Percentiles rank a stretch among this genome's conserved stretches.
Evolutionary conservation across 2,113 vertebrate genomes (phyloP).

Genomic region (Archilochus colubris): DNA sequence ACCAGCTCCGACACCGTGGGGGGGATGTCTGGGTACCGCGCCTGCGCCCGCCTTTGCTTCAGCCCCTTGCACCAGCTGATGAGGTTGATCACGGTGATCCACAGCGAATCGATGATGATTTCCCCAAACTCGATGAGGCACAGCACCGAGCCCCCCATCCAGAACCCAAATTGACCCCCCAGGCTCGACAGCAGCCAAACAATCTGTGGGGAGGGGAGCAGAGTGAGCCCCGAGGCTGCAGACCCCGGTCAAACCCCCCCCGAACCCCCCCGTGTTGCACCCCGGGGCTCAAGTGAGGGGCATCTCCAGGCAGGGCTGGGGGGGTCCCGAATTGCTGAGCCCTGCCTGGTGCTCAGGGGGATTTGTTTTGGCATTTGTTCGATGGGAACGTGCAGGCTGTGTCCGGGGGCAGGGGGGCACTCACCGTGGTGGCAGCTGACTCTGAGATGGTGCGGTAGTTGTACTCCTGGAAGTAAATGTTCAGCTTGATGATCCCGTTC

Average conservation of each 20-base stretch:
- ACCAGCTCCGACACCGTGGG: constrained; percentile 75
- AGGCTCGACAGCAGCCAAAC: constrained; percentile 84
- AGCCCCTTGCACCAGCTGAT: constrained; percentile 65
- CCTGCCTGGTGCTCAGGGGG: fast-evolving
- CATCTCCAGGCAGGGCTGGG: background rate
- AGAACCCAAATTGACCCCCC: constrained; percentile 84
- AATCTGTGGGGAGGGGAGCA: constrained; percentile 41
- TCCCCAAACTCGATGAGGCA: constrained; percentile 84
- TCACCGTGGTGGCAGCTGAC: constrained; percentile 76
- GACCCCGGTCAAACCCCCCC: background rate
- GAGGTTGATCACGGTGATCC: constrained; percentile 78
- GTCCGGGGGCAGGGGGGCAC: background rate
- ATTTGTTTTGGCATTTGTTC: background rate
- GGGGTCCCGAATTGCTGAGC: background rate
- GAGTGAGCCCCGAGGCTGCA: fast-evolving
- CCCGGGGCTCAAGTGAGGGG: background rate
- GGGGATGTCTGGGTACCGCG: background rate
- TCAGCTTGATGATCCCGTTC: constrained; percentile 79
- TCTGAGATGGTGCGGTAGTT: constrained; percentile 81
- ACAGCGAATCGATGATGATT: constrained; percentile 83
- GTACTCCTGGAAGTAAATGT: constrained; percentile 86
- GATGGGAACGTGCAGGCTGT: fast-evolving
- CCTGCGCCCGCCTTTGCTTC: constrained; percentile 30
- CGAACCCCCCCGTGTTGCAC: fast-evolving
- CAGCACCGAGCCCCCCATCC: constrained; percentile 86